phyloP scores from a whole-genome alignment of 37 sponge, comb jelly and placozoan genomes.

The Haliclona indistincta region DNA sequence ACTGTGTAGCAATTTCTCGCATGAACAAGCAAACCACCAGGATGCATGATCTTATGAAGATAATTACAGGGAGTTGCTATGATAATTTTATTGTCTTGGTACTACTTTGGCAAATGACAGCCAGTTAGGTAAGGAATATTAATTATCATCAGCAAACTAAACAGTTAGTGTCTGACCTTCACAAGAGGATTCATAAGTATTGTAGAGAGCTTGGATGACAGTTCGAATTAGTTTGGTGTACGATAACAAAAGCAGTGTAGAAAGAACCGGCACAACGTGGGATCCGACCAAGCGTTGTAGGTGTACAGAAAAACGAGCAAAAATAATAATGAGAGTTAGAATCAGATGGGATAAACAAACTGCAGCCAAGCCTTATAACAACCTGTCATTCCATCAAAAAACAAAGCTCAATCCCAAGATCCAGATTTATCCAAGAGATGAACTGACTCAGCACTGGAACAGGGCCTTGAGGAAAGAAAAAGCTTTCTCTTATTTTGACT shows the following conservation, averaged over 20 bases:
- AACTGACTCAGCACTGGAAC: slow-evolving; percentile 8
- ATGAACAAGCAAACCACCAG: too few species aligned
- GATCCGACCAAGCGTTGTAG: background rate
- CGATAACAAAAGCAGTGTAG: background rate
- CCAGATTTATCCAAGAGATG: slow-evolving; percentile 8
- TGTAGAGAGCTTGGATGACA: background rate
- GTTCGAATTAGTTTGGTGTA: slow-evolving; percentile 3
- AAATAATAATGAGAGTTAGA: background rate
- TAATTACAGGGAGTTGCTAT: too few species aligned
- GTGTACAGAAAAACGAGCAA: background rate
- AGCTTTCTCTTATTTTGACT: background rate
- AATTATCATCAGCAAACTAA: background rate
- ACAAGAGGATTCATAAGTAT: background rate
- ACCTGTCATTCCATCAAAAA: slow-evolving; percentile 7
- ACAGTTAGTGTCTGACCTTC: background rate
- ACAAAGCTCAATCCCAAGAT: background rate
- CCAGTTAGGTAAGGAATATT: background rate
- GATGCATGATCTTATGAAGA: too few species aligned
- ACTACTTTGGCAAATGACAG: background rate
- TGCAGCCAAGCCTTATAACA: background rate
- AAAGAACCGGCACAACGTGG: background rate
- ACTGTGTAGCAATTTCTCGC: too few species aligned
- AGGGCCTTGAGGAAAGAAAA: background rate
- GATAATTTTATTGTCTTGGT: too few species aligned
- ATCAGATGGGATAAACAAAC: slow-evolving; percentile 8